phyloP scores from a whole-genome alignment of 2,113 vertebrate species.

The Oryzias curvinotus region DNA sequence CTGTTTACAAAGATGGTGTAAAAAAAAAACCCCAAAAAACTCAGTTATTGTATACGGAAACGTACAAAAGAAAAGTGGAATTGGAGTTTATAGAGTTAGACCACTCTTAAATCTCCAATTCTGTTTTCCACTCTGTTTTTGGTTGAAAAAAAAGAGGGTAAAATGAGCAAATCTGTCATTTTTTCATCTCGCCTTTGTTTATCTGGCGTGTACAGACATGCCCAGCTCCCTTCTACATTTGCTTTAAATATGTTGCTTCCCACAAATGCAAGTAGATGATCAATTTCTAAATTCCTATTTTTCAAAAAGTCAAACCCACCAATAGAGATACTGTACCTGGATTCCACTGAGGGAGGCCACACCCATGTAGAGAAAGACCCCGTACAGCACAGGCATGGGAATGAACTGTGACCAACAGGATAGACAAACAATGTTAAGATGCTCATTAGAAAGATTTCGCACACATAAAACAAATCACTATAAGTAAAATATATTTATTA shows the following conservation, averaged over 20 bases:
- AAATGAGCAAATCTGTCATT: too few species aligned
- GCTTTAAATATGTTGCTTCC: slow-evolving; percentile 1
- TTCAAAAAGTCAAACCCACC: slow-evolving; percentile 4
- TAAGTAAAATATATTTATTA: too few species aligned
- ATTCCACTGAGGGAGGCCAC: slow-evolving; percentile 93
- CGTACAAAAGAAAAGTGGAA: not conserved
- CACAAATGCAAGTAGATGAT: slow-evolving; percentile 14
- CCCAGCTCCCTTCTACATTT: not conserved
- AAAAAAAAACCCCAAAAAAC: too few species aligned
- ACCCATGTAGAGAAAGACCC: slow-evolving; percentile 96
- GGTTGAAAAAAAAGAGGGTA: not conserved
- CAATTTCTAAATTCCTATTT: slow-evolving; percentile 7
- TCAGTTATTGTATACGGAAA: not conserved
- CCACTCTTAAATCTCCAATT: not conserved
- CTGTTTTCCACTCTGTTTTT: not conserved
- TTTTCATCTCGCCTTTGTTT: too few species aligned
- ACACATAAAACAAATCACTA: too few species aligned
- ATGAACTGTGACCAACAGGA: slow-evolving; percentile 80
- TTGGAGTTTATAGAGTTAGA: not conserved
- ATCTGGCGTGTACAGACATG: not conserved
- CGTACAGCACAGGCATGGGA: slow-evolving; percentile 92
- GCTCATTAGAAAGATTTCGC: not conserved
- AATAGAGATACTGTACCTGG: slow-evolving; percentile 77
- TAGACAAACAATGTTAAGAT: not conserved
- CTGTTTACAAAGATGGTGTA: too few species aligned